Evolutionary conservation across 2,797 vertebrate genomes (phyloP).

Genomic region (Phyllotis vaccarum): DNA sequence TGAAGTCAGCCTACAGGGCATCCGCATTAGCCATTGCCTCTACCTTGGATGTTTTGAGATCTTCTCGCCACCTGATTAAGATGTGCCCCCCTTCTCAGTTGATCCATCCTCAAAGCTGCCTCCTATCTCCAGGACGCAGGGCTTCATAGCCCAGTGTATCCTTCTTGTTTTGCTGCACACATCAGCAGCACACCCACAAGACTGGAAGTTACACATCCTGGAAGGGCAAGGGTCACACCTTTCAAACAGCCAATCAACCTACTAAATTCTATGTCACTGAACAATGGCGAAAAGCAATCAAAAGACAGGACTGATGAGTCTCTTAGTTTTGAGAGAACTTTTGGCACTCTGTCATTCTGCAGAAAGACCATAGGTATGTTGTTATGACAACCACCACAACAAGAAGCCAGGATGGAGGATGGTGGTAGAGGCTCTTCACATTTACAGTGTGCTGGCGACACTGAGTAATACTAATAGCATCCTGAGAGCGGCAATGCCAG

Average conservation of each 20-base stretch:
- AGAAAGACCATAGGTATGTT: neutral
- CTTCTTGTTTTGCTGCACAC: neutral
- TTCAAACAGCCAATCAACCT: neutral
- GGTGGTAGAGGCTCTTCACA: neutral
- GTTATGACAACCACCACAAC: too few species aligned
- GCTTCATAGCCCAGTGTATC: neutral
- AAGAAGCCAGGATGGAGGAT: too few species aligned
- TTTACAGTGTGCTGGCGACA: neutral
- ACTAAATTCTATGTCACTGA: neutral
- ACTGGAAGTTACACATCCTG: neutral
- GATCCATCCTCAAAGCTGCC: neutral
- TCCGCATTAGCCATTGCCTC: neutral
- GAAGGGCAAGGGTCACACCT: neutral
- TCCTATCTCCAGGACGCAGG: neutral
- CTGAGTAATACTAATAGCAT: neutral
- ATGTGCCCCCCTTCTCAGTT: neutral
- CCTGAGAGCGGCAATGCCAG: neutral
- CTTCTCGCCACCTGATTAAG: neutral
- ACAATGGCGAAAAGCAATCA: neutral
- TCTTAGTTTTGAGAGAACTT: neutral
- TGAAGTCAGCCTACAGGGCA: too few species aligned
- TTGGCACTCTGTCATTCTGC: neutral
- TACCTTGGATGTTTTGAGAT: rapidly evolving
- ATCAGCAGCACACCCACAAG: neutral
- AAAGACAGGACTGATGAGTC: neutral